Conservation (phyloP, 2,888 invertebrate genomes). For the Troilus luridus region DNA sequence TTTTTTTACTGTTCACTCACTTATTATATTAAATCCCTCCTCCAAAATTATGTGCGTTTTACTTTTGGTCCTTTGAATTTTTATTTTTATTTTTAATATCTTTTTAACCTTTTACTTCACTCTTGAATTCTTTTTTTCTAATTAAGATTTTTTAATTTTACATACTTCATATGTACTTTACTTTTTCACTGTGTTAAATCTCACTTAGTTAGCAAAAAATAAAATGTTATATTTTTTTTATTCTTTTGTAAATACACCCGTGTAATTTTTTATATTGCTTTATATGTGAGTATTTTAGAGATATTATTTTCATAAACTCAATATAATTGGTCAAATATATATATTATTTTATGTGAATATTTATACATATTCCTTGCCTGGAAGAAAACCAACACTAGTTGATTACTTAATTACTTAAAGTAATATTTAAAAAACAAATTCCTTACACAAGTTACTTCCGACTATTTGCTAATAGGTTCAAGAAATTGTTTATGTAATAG, state of each 20-base stretch:
- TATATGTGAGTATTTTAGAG: neutral
- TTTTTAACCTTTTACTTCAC: neutral
- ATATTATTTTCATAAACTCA: neutral
- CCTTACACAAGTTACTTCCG: no score
- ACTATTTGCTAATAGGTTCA: no score
- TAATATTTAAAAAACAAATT: no score
- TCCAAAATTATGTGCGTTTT: neutral
- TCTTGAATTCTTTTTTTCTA: neutral
- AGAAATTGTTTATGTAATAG: no score
- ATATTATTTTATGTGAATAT: neutral
- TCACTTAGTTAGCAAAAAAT: neutral
- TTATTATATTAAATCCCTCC: neutral
- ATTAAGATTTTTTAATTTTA: neutral
- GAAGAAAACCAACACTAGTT: no score
- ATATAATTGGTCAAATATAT: neutral
- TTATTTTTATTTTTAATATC: neutral
- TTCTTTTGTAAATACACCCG: neutral
- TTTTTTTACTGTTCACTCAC: neutral
- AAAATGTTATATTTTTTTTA: neutral
- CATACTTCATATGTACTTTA: neutral
- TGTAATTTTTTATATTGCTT: neutral
- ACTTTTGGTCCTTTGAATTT: neutral
- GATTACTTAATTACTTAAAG: no score
- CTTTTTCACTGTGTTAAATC: neutral
- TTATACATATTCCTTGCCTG: neutral